Percentiles rank a stretch among this genome's conserved stretches.
Conservation (phyloP, 2,113 vertebrate genomes). For the Platichthys flesus region DNA sequence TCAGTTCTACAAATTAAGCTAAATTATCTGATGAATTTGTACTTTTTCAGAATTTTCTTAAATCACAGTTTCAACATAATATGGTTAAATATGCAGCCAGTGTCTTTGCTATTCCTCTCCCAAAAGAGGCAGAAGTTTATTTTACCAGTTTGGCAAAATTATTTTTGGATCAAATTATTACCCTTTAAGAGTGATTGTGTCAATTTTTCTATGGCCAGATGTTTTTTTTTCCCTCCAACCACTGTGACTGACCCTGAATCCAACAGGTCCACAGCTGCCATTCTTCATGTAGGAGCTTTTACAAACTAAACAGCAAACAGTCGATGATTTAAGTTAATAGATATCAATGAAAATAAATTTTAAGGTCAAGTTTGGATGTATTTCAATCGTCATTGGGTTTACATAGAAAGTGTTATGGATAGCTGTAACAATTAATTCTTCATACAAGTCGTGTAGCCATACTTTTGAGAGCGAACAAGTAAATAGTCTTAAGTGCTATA, state of each 20-base stretch:
- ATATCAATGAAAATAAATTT: conserved; percentile 4
- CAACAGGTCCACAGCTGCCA: conserved; percentile 16
- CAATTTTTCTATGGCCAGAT: too few species aligned
- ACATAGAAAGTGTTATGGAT: background rate
- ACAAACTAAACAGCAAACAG: conserved; percentile 8
- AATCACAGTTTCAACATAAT: background rate
- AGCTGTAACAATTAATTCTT: too few species aligned
- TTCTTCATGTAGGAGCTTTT: conserved; percentile 4
- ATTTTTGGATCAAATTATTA: too few species aligned
- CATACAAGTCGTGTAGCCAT: too few species aligned
- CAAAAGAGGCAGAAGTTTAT: background rate
- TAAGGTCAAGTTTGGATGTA: background rate
- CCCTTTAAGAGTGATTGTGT: too few species aligned
- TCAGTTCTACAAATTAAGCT: too few species aligned
- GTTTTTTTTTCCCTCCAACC: background rate
- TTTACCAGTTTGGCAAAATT: too few species aligned
- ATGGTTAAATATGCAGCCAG: background rate
- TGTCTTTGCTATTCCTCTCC: background rate
- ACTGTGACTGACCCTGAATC: background rate
- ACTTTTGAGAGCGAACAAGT: too few species aligned
- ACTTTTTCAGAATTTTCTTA: too few species aligned
- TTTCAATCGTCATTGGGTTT: background rate
- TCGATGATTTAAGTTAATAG: background rate
- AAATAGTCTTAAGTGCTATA: too few species aligned
- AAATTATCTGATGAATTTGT: background rate